Base-by-base conservation (phyloP, 2,797 vertebrate genomes). In the Kryptopterus vitreolus region DNA sequence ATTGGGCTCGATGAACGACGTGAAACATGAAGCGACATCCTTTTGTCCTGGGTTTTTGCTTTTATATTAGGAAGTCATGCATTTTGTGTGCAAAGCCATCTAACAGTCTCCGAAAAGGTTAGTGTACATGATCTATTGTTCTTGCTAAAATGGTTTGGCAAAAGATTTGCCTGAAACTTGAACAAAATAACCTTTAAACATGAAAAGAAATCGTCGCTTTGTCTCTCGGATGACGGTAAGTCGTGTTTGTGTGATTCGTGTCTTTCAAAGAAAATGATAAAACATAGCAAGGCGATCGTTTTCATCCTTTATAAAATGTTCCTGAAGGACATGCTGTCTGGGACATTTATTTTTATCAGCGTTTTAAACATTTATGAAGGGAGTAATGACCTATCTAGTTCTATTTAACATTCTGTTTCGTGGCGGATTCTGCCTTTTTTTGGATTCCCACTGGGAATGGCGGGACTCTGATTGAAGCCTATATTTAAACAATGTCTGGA, bases 401-500 rank as follows among this genome's bases (percentile, higher is more conserved):
- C 38, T 68, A 46, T 68, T 72, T 77, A 80, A 80, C 73, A 74
- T 55, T 63, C 58, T 29, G 55, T 62, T 55, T 53, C n/a, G 31
- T 62, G 59, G 29, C 26, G 31, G 61, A 38, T 61, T 16, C 35
- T 80, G 35, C 22, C 26, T 24, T 73, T 62, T 71, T 73, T 53
- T 59, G 35, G 52, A 69, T 66, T 77, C 78, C 63, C 61, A 69
- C 31, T 66, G 70, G 58, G n/a, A 72, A 72, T 79, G 15, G 75
- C 66, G 9, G 62, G 71, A 76, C 75, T 81, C 50, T 79, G 81
- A 81, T 78, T 82, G 70, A 74, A 55, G 65, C 63, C 26, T 87
- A 61, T 33, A 85, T 79, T 82, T 63, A 68, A 68, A 48, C 65
- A 48, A 46, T 68, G n/a, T 68, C 38, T 68, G 38, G 12, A 46